Percentiles rank a stretch among this genome's conserved stretches.
Conservation (phyloP, 35 echinoderm and acorn worm genomes). For the Diadema setosum region DNA sequence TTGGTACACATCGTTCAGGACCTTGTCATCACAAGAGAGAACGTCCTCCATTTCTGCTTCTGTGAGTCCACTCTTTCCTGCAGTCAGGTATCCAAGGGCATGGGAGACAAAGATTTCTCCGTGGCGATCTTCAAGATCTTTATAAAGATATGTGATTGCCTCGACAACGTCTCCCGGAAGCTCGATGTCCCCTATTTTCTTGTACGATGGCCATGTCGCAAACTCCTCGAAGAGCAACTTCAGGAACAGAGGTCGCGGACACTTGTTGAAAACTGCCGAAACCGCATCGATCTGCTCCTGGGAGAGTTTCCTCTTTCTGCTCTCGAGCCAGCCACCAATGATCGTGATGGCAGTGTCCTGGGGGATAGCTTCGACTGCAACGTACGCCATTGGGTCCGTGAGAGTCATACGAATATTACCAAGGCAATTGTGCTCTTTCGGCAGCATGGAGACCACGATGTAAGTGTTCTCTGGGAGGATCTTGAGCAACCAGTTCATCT, state of each 20-base stretch:
- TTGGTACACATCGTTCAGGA: slow-evolving; percentile 81
- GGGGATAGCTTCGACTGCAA: slow-evolving; percentile 56
- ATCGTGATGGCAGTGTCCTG: slow-evolving; percentile 49
- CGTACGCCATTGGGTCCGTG: slow-evolving; percentile 42
- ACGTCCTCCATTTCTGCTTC: slow-evolving; percentile 76
- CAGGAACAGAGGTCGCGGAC: slow-evolving; percentile 77
- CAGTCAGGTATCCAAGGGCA: slow-evolving; percentile 68
- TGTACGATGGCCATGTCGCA: slow-evolving; percentile 73
- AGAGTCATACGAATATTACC: slow-evolving; percentile 35
- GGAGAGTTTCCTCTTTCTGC: slow-evolving; percentile 34
- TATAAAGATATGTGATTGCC: slow-evolving; percentile 60
- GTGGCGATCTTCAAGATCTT: slow-evolving; percentile 64
- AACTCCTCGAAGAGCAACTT: slow-evolving; percentile 79
- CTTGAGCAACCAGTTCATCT: slow-evolving; percentile 78
- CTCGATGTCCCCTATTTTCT: not conserved
- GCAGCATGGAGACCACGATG: slow-evolving; percentile 71
- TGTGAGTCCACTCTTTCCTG: slow-evolving; percentile 66
- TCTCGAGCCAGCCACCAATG: slow-evolving; percentile 58
- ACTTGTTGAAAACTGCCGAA: slow-evolving; percentile 27
- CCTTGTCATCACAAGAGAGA: slow-evolving; percentile 84
- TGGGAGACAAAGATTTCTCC: slow-evolving; percentile 60
- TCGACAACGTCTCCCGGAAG: slow-evolving; percentile 46
- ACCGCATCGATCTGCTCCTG: slow-evolving; percentile 41
- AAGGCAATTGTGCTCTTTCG: slow-evolving; percentile 54
- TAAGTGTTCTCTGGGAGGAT: not conserved